A percentile compares a stretch with the other conserved stretches of the same genome.
Evolutionary conservation across 2,113 vertebrate species (phyloP).

Genomic region (Colius striatus): DNA sequence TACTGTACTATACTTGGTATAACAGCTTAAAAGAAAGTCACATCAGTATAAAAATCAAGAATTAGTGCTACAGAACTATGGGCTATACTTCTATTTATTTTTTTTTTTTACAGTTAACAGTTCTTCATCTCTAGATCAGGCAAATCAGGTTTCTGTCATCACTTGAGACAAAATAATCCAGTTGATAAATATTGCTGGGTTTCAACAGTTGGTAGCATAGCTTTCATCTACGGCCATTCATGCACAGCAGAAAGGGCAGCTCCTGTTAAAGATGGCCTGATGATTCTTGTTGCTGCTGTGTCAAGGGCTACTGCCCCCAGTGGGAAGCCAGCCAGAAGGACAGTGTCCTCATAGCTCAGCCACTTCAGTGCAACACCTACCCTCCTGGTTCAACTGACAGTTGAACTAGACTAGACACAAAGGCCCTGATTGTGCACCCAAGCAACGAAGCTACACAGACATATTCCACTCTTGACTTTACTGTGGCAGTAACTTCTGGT

Average conservation of each 20-base stretch:
- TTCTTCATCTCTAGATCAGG: not conserved
- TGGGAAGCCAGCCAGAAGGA: not conserved
- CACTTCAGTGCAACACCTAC: not conserved
- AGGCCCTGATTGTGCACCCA: not conserved
- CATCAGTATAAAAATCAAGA: not conserved
- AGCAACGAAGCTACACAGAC: not conserved
- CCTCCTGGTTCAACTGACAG: not conserved
- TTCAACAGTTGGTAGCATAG: not conserved
- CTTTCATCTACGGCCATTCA: not conserved
- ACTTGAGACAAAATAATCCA: not conserved
- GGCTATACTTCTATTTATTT: not conserved
- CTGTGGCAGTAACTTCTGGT: not conserved
- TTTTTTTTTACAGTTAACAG: not conserved
- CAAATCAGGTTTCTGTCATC: not conserved
- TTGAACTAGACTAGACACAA: not conserved
- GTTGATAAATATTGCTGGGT: not conserved
- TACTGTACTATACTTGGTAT: not conserved
- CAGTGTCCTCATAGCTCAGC: not conserved
- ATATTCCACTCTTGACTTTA: not conserved
- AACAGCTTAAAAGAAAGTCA: not conserved
- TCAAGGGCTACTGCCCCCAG: not conserved
- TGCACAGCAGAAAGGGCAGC: not conserved
- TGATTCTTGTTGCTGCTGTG: not conserved
- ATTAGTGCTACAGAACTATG: not conserved
- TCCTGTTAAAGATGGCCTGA: fast-evolving